These are phyloP conservation scores for Clepsis dumicolana DNA, from an alignment of 2,888 invertebrate genomes.

Conservation along the genomic window DNA sequence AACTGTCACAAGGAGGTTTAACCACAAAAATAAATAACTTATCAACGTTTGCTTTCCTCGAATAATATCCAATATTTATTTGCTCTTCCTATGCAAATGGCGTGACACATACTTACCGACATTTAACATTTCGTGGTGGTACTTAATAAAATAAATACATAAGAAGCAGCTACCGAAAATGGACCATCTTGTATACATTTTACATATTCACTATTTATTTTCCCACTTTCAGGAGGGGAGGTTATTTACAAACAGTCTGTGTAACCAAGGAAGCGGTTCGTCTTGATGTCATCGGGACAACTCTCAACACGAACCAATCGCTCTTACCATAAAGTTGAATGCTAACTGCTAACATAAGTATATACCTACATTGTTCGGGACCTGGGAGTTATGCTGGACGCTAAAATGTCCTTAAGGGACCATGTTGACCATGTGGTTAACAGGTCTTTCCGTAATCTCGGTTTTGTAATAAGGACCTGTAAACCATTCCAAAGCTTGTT, in stretches of 20 bases:
- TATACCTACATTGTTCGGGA: too few species aligned
- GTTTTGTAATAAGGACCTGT: too few species aligned
- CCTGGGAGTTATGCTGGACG: too few species aligned
- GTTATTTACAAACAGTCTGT: neutral
- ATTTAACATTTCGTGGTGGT: neutral
- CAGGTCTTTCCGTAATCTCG: too few species aligned
- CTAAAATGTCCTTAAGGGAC: too few species aligned
- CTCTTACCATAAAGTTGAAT: neutral
- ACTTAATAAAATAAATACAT: neutral
- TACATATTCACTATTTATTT: constrained; percentile 5
- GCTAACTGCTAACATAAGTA: too few species aligned
- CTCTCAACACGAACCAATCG: neutral
- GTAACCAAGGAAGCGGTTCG: constrained; percentile 45
- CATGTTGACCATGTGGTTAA: too few species aligned
- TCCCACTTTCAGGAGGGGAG: neutral
- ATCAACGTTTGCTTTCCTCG: neutral
- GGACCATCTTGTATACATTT: neutral
- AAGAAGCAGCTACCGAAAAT: neutral
- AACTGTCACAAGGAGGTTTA: constrained; percentile 2
- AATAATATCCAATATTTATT: constrained; percentile 6
- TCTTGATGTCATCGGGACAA: constrained; percentile 29
- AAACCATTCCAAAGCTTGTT: too few species aligned
- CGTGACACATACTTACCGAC: constrained; percentile 2
- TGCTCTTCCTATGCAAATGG: neutral
- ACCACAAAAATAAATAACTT: neutral